Percentiles rank a stretch among this genome's conserved stretches.
Evolutionary conservation across 2,113 vertebrate genomes (phyloP).

Genomic region (Bufo bufo): DNA sequence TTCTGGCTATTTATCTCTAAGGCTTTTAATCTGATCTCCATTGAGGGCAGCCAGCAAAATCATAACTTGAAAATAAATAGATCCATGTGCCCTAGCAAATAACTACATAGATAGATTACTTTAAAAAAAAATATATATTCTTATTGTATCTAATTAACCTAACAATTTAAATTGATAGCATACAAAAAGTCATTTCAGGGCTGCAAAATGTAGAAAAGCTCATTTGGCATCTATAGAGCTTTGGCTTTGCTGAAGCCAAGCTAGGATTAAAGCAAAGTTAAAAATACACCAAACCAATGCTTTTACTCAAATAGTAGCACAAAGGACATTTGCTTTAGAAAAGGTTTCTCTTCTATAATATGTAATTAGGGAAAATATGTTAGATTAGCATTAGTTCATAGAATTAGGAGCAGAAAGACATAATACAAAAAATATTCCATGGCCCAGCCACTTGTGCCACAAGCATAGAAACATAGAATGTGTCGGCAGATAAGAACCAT

Average conservation of each 20-base stretch:
- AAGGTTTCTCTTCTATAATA: not conserved
- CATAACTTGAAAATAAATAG: constrained; percentile 7
- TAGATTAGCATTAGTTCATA: not conserved
- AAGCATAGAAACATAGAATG: no score
- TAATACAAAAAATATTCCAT: no score
- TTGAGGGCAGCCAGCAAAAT: not conserved
- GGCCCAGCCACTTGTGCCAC: no score
- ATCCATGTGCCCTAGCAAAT: constrained; percentile 8
- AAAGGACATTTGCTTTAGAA: not conserved
- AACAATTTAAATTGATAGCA: constrained; percentile 8
- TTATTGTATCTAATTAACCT: constrained; percentile 1
- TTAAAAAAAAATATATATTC: not conserved
- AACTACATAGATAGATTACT: not conserved
- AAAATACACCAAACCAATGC: not conserved
- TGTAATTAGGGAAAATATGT: not conserved
- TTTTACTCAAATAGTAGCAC: not conserved
- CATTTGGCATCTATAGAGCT: constrained; percentile 4
- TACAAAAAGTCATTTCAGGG: not conserved
- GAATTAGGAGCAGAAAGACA: not conserved
- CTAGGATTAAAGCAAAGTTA: constrained; percentile 17
- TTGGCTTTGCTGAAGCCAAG: not conserved
- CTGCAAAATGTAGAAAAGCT: not conserved
- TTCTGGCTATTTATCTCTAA: constrained; percentile 26
- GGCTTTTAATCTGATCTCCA: constrained; percentile 10
- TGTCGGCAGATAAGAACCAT: no score